A percentile compares a stretch with the other conserved stretches of the same genome.
Evolutionary conservation across 2,113 vertebrate species (phyloP).

Genomic region (Myanophis thanlyinensis): DNA sequence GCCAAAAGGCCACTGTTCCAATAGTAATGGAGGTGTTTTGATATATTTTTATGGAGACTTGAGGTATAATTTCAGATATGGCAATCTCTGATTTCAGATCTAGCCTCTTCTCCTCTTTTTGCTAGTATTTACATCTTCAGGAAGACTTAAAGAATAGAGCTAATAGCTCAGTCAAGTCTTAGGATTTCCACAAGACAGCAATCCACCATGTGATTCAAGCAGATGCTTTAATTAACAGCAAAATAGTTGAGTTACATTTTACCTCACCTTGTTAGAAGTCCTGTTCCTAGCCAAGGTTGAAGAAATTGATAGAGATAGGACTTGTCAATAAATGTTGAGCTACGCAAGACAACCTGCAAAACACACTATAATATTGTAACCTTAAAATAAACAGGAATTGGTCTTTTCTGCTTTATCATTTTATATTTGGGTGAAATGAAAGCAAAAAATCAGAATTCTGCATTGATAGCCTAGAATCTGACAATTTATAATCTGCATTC

Average conservation of each 20-base stretch:
- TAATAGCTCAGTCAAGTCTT: neutral
- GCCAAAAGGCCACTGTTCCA: neutral
- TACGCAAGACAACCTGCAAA: slow-evolving; percentile 79
- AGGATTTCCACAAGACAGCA: neutral
- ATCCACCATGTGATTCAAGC: neutral
- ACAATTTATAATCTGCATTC: neutral
- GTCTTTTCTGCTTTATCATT: neutral
- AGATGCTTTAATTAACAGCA: neutral
- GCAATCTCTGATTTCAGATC: neutral
- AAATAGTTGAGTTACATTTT: neutral
- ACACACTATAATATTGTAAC: neutral
- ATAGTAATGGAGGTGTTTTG: neutral
- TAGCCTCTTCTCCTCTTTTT: neutral
- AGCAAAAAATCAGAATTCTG: neutral
- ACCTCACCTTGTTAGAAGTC: slow-evolving; percentile 89
- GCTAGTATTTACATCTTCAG: neutral
- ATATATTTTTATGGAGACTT: neutral
- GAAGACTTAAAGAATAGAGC: neutral
- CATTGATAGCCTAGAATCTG: neutral
- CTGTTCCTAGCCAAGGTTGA: slow-evolving; percentile 93
- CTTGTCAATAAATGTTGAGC: slow-evolving; percentile 85
- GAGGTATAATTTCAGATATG: neutral
- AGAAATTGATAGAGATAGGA: slow-evolving; percentile 81
- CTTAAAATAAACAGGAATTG: neutral
- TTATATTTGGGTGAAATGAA: neutral